Evolutionary conservation across 2,888 invertebrate species (phyloP), one percentile per base, ranked within the genome.

Genomic region (Operophtera brumata): DNA sequence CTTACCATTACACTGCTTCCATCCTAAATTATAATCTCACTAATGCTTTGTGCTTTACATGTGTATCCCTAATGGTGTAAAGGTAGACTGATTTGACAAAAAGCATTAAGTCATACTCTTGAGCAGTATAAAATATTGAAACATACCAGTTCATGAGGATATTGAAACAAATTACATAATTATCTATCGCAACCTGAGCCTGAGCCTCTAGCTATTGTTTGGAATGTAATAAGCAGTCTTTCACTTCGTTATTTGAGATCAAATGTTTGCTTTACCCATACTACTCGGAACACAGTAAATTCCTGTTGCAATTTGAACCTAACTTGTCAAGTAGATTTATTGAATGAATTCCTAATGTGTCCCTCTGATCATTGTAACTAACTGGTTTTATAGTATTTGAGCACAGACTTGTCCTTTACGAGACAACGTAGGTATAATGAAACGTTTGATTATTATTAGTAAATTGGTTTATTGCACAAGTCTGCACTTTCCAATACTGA

Each of bases 21-120:
- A 54, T 46, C 48, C 48, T 28, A 34, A 48, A 54, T 54, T 39
- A 9, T 34, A 45, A 34, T 48, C 39, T 54, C 35, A 50, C 55
- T 50, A 50, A 55, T 46, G 39, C 50, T 44, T 46, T 32, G 20
- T 28, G 46, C 42, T 50, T 47, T 28, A 37, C 39, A 35, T 44
- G 46, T 53, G 26, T 20, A 44, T 9, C 42, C 34, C 14, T 36
- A 42, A 40, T 50, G 42, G 50, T 46, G 37, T 46, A 34, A 47
- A 46, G 45, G 46, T 40, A 45, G 39, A n/a, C n/a, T n/a, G n/a
- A n/a, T n/a, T 20, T 20, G 20, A 20, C 20, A 20, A 20, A 20
- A 20, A 20, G 20, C 20, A 20, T 20, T 20, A 20, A 20, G 20
- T 20, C 20, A 20, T 3, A 20, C 20, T 20, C 20, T 20, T 20